Evolutionary conservation across 2,113 vertebrate genomes (phyloP), one percentile per base, ranked within the genome.

Genomic region (Neodon shergylaensis): DNA sequence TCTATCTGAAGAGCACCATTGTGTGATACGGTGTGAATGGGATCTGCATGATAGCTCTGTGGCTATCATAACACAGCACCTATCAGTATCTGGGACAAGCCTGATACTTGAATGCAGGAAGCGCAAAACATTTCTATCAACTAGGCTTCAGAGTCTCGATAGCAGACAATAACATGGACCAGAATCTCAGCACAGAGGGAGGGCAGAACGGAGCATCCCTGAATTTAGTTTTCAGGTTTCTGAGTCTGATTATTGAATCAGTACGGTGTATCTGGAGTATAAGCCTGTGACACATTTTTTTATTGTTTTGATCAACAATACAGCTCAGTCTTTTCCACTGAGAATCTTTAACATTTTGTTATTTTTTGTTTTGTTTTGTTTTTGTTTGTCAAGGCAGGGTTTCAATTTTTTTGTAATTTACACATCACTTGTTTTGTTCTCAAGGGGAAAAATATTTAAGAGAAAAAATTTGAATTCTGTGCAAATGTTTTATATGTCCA

Each of bases 41-140:
- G 58, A 58, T 36, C 19, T 70, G 5, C 28, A 68, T n/a, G 42
- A 36, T 5, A 70, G 7, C 82, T 39, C 68, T 52, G 9, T 26
- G 44, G 33, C 19, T 16, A 7, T 39, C 31, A 83, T 49, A 21
- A 88, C 44, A 52, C 19, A n/a, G 2, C 6, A 24, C 4, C 58
- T 58, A 44, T 52, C n/a, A 47, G 0, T 52, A 36, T 82, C 39
- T 3, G 14, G 42, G 7, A 87, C 3, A 31, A 73, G 31, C 58
- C 68, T 16, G 85, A 21, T 21, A 58, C 58, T 58, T 72, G 81
- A 74, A 70, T 49, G 36, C 88, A 96, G 17, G 79, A 94, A 72
- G 22, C 3, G 36, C 42, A 36, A 52, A 83, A 61, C 76, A 8
- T 78, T 78, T 36, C 8, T 54, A 65, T 24, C 24, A 68, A 33